Evolutionary conservation across 1,140 invertebrate species (phyloP), one percentile per base, ranked within the genome.

Genomic region (Zaprionus ghesquierei): DNA sequence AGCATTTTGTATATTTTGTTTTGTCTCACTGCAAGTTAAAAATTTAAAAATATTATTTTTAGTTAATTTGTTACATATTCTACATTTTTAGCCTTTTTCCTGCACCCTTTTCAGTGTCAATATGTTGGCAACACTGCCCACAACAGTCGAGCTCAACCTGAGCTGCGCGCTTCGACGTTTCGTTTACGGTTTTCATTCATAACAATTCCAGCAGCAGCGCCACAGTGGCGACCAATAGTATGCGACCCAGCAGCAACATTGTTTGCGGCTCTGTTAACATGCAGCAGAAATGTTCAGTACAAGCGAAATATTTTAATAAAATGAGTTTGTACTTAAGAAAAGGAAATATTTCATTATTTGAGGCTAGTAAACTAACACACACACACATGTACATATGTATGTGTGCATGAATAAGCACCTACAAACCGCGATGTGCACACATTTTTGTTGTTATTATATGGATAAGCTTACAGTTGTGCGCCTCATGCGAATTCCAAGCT

Each of bases 111-210:
- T 41, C n/a, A 41, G n/a, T 15, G 35, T 3, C 35, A 15, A n/a
- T n/a, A 6, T n/a, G 5, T 15, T 38, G 35, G 35, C 35, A 15
- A 15, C 35, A 41, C n/a, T 0, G 2, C 35, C n/a, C 6, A 15
- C n/a, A 38, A 41, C 9, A 25, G 2, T 38, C 15, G 38, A 20
- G 23, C 27, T 31, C 5, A 35, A 20, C n/a, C 29, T 33, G 10
- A 41, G 23, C 35, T 41, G 35, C 35, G 55, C 46, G 22, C 46
- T 68, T 60, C 31, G 55, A 18, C 25, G 18, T 60, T 60, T 51
- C 18, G 20, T 38, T 60, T 50, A 50, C 29, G 15, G 6, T 41
- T 54, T 69, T 69, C 66, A 63, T 69, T 69, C 66, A 69, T 69
- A 69, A 69, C 62, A 63, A 62, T 63, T 62, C 35, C 35, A 29